Evolutionary conservation across 2,888 invertebrate species (phyloP).

Genomic region (Drosophila paranaensis): DNA sequence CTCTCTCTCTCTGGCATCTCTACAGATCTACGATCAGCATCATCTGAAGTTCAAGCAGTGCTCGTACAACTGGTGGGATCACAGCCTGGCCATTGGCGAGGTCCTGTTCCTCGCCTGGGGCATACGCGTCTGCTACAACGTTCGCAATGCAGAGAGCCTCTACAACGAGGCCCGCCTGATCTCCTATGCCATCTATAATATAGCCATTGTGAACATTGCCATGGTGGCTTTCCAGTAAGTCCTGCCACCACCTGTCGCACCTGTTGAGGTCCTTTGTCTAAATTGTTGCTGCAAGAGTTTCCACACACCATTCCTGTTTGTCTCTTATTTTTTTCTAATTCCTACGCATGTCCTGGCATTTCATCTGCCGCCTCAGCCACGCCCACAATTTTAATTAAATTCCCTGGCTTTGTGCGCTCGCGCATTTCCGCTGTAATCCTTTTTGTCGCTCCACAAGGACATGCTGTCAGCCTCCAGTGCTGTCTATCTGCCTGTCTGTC

Average conservation of each 20-base stretch:
- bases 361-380: conserved; percentile 29
- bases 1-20: background rate
- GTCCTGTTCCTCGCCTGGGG: conserved; percentile 93
- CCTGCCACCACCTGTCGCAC: conserved; percentile 3
- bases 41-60: conserved; percentile 95
- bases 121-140: conserved; percentile 93
- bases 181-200: conserved; percentile 97
- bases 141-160: conserved; percentile 95
- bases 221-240: conserved; percentile 98
- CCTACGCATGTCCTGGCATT: conserved; percentile 38
- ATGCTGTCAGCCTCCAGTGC: conserved; percentile 16
- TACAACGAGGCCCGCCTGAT: conserved; percentile 97
- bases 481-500: background rate
- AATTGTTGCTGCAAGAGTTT: conserved; percentile 31
- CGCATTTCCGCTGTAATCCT: conserved; percentile 69
- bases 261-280: background rate
- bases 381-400: conserved; percentile 74
- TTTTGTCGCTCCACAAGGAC: conserved; percentile 54
- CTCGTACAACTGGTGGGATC: conserved; percentile 97
- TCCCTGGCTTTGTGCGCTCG: conserved; percentile 62
- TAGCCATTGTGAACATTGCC: conserved; percentile 95
- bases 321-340: conserved; percentile 34
- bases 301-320: conserved; percentile 11
- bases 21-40: conserved; percentile 89
- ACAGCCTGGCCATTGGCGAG: conserved; percentile 94